Conservation (phyloP, 2,797 vertebrate genomes). For the Microcaecilia unicolor region DNA sequence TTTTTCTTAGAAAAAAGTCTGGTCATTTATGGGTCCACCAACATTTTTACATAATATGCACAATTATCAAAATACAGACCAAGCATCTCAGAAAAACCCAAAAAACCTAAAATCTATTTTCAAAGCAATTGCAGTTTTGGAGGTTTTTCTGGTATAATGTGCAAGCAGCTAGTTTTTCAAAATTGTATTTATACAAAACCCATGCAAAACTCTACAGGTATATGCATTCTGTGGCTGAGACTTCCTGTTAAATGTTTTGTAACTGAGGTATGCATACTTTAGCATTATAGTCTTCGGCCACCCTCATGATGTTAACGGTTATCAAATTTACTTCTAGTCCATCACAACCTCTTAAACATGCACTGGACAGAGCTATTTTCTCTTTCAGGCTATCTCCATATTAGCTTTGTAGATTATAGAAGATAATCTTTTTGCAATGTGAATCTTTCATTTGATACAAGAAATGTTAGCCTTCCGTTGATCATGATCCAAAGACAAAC, state of each 20-base stretch:
- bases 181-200: constrained; percentile 99
- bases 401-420: constrained; percentile 80
- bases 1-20: constrained; percentile 98
- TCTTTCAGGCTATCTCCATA: constrained; percentile 80
- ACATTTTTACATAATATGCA: constrained; percentile 99
- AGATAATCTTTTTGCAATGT: constrained; percentile 78
- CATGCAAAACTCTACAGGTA: constrained; percentile 99
- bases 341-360: constrained; percentile 86
- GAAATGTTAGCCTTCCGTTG: constrained; percentile 74
- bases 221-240: constrained; percentile 99
- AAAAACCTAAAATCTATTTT: constrained; percentile 99
- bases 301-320: constrained; percentile 75
- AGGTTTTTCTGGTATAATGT: constrained; percentile 99
- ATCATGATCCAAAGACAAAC: constrained; percentile 85
- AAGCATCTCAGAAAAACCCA: constrained; percentile 99
- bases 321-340: constrained; percentile 84
- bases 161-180: constrained; percentile 99
- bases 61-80: constrained; percentile 99
- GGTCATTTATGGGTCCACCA: constrained; percentile 99
- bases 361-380: constrained; percentile 86
- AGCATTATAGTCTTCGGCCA: constrained; percentile 92
- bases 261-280: constrained; percentile 98
- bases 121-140: constrained; percentile 99
- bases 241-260: constrained; percentile 92
- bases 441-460: constrained; percentile 74